Base-by-base conservation (phyloP, 1,140 invertebrate genomes). In the Macrobrachium nipponense region DNA sequence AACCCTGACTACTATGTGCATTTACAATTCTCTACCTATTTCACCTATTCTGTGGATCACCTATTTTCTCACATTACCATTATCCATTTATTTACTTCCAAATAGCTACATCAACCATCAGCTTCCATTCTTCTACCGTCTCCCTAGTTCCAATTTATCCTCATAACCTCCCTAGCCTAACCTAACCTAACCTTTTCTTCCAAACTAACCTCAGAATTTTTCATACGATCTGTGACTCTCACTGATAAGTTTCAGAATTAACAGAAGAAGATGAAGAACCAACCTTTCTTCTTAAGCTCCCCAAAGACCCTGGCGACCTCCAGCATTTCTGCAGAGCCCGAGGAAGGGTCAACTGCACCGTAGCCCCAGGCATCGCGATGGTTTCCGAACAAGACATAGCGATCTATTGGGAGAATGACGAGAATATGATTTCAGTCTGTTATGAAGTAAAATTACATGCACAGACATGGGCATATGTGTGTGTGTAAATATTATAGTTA, bases 281-380 rank as follows among this genome's bases (percentile, higher is more conserved):
- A 15, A 82, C 86, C 87, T 51, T 89, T 72, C 68, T 83, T 82
- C 43, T 85, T 60, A 15, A 90, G 80, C 20, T 75, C 51, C 11
- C 76, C 80, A 18, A 88, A 64, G 18, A 88, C 85, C 44, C 89
- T 58, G 15, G 87, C 84, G 8, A 88, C 80, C 83, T 90, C 90
- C 7, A 93, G 90, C 36, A 94, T 84, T 17, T 91, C 90, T 2
- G 93, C 93, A 8, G 93, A 92, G 5, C 92, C 93, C 62, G 88
- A 81, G 92, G 91, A 91, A 93, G 93, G 93, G 89, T 94, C 93
- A 20, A 93, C 87, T 17, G 93, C 91, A 14, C 93, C 93, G 88
- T 92, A 93, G 10, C 91, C 91, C 93, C 93, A 94, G 20, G 94
- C 92, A 90, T 94, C 94, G 80, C 93, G 91, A 87, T 94, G 94